These are phyloP conservation scores for Polyommatus iphigenia DNA, from an alignment of 2,888 invertebrate species.

Conservation along the genomic window DNA sequence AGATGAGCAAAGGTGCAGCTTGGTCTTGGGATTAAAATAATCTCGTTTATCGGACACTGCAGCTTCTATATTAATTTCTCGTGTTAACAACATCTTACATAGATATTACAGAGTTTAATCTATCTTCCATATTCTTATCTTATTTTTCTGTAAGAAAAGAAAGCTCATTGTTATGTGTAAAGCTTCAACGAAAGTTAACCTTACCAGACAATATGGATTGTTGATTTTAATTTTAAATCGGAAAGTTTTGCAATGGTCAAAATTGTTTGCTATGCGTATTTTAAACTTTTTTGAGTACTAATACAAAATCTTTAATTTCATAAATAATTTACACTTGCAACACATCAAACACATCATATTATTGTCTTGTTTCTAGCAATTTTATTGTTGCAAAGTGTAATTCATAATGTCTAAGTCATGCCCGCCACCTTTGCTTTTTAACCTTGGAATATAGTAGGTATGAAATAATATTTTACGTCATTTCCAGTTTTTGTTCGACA, in stretches of 20 bases:
- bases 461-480: conserved; percentile 17
- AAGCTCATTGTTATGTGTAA: not conserved
- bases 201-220: not conserved
- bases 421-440: conserved; percentile 2
- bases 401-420: conserved; percentile 9
- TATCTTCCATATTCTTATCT: not conserved
- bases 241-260: not conserved
- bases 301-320: not conserved
- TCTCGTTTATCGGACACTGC: conserved; percentile 24
- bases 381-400: conserved; percentile 6
- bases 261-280: no score
- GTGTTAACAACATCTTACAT: conserved; percentile 5
- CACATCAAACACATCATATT: not conserved
- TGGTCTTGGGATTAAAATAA: conserved; percentile 1
- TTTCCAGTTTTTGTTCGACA: conserved; percentile 1
- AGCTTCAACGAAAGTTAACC: not conserved
- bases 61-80: not conserved
- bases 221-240: not conserved
- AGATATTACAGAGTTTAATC: not conserved
- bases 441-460: conserved; percentile 18
- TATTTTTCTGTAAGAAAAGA: not conserved
- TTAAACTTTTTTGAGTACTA: no score
- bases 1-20: conserved; percentile 2
- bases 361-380: not conserved
- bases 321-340: not conserved